A percentile compares a stretch with the other conserved stretches of the same genome.
These are phyloP conservation scores for Seira ritae DNA, from an alignment of 2,888 invertebrate genomes.

Conservation along the genomic window DNA sequence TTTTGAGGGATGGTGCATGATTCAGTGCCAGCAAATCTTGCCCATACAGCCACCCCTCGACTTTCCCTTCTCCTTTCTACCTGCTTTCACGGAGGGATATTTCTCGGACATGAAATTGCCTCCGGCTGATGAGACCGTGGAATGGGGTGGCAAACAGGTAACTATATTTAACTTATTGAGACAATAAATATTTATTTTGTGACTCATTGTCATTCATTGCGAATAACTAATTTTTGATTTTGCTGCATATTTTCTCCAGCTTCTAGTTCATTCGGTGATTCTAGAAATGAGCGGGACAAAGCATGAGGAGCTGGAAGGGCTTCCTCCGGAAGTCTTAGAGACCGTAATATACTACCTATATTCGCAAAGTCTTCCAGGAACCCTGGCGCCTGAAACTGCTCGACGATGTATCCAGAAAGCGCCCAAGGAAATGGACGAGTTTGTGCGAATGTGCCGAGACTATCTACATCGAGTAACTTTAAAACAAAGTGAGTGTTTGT, in stretches of 20 bases:
- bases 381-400: slow-evolving; percentile 80
- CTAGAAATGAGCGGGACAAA: slow-evolving; percentile 66
- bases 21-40: slow-evolving; percentile 80
- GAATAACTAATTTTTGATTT: not conserved
- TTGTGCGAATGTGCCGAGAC: slow-evolving; percentile 79
- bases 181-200: not conserved
- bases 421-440: slow-evolving; percentile 78
- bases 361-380: slow-evolving; percentile 81
- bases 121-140: slow-evolving; percentile 73
- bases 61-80: slow-evolving; percentile 80
- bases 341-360: slow-evolving; percentile 82
- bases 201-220: not conserved
- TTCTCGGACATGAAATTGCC: slow-evolving; percentile 80
- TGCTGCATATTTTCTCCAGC: slow-evolving; percentile 45
- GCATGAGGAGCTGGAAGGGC: slow-evolving; percentile 76
- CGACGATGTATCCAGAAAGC: slow-evolving; percentile 78
- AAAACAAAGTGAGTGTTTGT: slow-evolving; percentile 80
- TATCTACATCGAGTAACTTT: slow-evolving; percentile 81
- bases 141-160: slow-evolving; percentile 47
- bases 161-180: not conserved
- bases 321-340: slow-evolving; percentile 81
- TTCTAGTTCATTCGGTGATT: slow-evolving; percentile 71
- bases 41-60: slow-evolving; percentile 78
- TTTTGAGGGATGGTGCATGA: slow-evolving; percentile 78
- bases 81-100: slow-evolving; percentile 82